phyloP scores from a whole-genome alignment of 2,113 vertebrate species.

The Ciconia stormi region DNA sequence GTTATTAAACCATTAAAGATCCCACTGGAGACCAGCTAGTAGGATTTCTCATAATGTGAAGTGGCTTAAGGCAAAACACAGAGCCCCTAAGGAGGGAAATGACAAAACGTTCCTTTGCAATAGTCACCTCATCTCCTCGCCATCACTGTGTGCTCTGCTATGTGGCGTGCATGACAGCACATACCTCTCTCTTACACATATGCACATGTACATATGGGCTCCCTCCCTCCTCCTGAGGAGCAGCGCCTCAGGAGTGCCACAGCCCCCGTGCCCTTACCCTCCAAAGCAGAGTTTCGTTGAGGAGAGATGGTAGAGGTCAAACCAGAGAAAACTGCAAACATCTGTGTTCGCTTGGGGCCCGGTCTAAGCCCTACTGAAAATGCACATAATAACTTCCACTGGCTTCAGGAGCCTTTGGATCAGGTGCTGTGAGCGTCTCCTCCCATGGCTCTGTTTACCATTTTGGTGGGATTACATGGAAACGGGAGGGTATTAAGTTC shows the following conservation, averaged over 20 bases:
- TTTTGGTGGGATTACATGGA: neutral
- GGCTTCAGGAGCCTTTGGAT: neutral
- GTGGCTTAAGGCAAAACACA: conserved; percentile 21
- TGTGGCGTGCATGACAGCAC: neutral
- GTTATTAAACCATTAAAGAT: conserved; percentile 63
- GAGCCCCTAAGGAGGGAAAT: conserved; percentile 50
- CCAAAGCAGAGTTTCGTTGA: neutral
- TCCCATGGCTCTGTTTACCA: neutral
- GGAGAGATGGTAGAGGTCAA: neutral
- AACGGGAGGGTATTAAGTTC: neutral
- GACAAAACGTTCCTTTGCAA: conserved; percentile 19
- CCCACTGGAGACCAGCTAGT: conserved; percentile 41
- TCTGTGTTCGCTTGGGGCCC: neutral
- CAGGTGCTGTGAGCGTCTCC: neutral
- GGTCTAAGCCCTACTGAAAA: neutral
- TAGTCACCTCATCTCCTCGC: neutral
- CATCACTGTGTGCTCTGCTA: neutral
- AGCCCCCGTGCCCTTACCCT: neutral
- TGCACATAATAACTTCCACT: neutral
- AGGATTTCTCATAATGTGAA: conserved; percentile 50
- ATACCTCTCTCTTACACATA: accelerated
- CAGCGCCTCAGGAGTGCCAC: neutral
- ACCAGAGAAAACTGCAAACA: conserved; percentile 24
- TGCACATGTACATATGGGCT: accelerated
- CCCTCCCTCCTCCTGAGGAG: neutral